These are phyloP conservation scores for Cassiopea xamachana DNA, from an alignment of 30 jellyfish, hydroid and myxozoan species.

Conservation along the genomic window DNA sequence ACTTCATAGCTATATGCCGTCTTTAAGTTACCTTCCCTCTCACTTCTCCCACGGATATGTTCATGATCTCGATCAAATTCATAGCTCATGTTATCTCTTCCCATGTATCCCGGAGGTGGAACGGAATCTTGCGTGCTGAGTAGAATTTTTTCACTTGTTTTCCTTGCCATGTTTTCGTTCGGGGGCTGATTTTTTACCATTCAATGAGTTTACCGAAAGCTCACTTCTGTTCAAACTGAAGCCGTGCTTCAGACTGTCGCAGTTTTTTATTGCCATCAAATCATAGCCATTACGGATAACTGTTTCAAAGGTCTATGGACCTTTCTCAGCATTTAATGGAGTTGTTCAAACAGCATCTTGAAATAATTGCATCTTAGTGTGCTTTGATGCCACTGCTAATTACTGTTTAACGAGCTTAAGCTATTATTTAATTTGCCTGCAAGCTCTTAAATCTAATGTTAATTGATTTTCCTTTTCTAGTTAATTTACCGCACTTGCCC, in stretches of 20 bases:
- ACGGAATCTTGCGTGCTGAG: slow-evolving; percentile 23
- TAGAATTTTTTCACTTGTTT: slow-evolving; percentile 16
- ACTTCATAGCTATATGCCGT: background rate
- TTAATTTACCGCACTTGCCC: background rate
- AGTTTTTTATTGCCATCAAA: background rate
- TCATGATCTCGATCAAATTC: slow-evolving; percentile 14
- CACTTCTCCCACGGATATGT: background rate
- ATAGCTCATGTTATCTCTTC: slow-evolving; percentile 30
- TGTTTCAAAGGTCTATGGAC: background rate
- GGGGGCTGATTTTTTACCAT: too few relatives aligned
- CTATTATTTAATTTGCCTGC: background rate
- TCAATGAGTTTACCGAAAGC: too few relatives aligned
- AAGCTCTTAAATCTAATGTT: background rate
- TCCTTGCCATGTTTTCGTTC: slow-evolving; percentile 19
- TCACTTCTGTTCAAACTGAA: too few relatives aligned
- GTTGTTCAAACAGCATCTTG: background rate
- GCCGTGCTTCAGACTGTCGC: too few relatives aligned
- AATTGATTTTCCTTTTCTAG: background rate
- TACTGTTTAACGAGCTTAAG: background rate
- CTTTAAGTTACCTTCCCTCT: background rate
- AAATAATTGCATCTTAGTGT: slow-evolving; percentile 13
- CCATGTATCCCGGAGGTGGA: slow-evolving; percentile 50
- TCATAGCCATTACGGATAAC: background rate
- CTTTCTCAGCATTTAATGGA: background rate
- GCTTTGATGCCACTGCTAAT: background rate